Percentiles rank a stretch among this genome's conserved stretches.
Evolutionary conservation across 1,140 invertebrate species (phyloP).

Genomic region (Drosophila erecta): DNA sequence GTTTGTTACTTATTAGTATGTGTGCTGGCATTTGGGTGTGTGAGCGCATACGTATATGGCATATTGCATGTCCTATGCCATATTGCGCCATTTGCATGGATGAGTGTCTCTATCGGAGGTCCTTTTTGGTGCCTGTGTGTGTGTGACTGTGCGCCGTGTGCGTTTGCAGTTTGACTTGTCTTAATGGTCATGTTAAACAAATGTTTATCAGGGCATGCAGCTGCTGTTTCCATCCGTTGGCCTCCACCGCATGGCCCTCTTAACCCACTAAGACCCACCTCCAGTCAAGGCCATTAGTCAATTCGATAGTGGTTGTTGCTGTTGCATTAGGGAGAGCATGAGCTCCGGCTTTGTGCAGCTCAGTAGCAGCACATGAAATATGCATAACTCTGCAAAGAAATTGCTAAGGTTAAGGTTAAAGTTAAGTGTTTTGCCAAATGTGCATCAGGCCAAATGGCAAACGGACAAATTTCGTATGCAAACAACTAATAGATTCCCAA

Average conservation of each 20-base stretch:
- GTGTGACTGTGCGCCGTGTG: slow-evolving; percentile 29
- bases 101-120: slow-evolving; percentile 28
- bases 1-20: slow-evolving; percentile 80
- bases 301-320: slow-evolving; percentile 52
- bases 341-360: slow-evolving; percentile 3
- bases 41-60: slow-evolving; percentile 25
- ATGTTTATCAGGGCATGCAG: slow-evolving; percentile 82
- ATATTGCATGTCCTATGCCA: slow-evolving; percentile 59
- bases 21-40: slow-evolving; percentile 33
- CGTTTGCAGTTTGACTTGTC: slow-evolving; percentile 78
- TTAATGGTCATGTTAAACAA: slow-evolving; percentile 83
- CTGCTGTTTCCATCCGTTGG: slow-evolving; percentile 50
- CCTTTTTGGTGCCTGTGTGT: slow-evolving; percentile 5
- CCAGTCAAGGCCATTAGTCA: slow-evolving; percentile 71
- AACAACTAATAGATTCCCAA: slow-evolving; percentile 30
- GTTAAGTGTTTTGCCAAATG: slow-evolving; percentile 67
- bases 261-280: slow-evolving; percentile 29
- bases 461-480: slow-evolving; percentile 46
- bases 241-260: background rate
- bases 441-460: slow-evolving; percentile 40
- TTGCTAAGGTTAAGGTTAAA: slow-evolving; percentile 74
- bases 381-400: slow-evolving; percentile 55
- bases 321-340: slow-evolving; percentile 49
- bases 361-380: slow-evolving; percentile 57
- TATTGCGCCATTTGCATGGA: slow-evolving; percentile 56